Base-by-base conservation (phyloP, 2,113 vertebrate genomes). In the Lamprologus tigripictilis region DNA sequence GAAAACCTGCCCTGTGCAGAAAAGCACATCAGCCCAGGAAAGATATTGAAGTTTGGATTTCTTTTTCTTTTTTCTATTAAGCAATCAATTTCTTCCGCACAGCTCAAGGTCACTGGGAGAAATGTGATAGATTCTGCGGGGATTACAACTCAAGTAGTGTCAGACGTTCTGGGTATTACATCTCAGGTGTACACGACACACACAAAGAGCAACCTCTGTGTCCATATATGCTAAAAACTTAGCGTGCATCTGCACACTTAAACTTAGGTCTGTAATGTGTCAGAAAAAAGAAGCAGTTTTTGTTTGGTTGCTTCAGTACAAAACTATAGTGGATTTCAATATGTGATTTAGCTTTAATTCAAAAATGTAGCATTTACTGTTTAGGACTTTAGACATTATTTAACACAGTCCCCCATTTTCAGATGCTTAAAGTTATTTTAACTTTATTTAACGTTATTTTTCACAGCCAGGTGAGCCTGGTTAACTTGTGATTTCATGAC, bases 41-140 rank as follows among this genome's bases (percentile, higher is more conserved):
- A 84, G 16, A 35, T 85, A 54, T 33, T 86, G 26, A 73, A 83
- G 61, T 61, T 87, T 47, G 23, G 21, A 47, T 81, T 81, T 63
- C 5, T 83, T 87, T 35, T 80, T 19, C 21, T 9, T 83, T 71
- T 58, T 23, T 53, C 82, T 49, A 21, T 40, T 53, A 85, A 87
- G 79, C 35, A 92, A 86, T 91, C 78, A 81, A 87, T 92, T 86
- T 85, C 21, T 88, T 84, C 53, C 3, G 16, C 49, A 80, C 57
- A 81, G 80, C 68, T 90, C 87, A 90, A 89, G 88, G 88, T 92
- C 86, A 88, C 31, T 61, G 51, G 58, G 31, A 82, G 76, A 88
- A 81, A 89, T 58, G n/a, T 78, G 68, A 86, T 84, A 86, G 83
- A 89, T 83, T 87, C 23, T 85, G 51, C 26, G 23, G 73, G 47